A percentile compares a stretch with the other conserved stretches of the same genome.
These are phyloP conservation scores for Solen grandis DNA, from an alignment of 1,140 invertebrate genomes.

Conservation along the genomic window DNA sequence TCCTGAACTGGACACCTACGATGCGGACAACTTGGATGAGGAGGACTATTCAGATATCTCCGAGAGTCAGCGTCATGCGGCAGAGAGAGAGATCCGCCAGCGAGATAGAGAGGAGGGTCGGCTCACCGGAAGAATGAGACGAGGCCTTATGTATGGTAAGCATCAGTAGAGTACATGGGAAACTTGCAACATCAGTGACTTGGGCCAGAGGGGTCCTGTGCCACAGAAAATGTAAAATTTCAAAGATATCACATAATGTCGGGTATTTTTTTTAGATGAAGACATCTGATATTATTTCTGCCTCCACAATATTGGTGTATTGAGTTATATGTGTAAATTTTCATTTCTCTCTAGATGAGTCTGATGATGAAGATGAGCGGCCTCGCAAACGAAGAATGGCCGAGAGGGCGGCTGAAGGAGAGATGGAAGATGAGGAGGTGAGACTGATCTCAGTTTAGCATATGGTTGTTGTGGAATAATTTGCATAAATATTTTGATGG, in stretches of 20 bases:
- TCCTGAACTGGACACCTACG: constrained; percentile 96
- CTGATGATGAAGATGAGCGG: constrained; percentile 86
- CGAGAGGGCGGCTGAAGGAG: constrained; percentile 92
- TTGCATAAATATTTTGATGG: not conserved
- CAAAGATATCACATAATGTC: too few species aligned
- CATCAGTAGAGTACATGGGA: not conserved
- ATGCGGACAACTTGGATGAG: constrained; percentile 90
- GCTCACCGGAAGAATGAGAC: constrained; percentile 86
- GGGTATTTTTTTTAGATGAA: too few species aligned
- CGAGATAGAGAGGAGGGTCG: constrained; percentile 93
- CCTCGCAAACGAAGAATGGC: constrained; percentile 89
- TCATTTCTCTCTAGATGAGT: too few species aligned
- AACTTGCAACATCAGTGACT: not conserved
- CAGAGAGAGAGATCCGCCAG: constrained; percentile 92
- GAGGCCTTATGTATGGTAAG: constrained; percentile 83
- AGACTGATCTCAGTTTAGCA: not conserved
- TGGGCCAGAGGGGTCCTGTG: not conserved
- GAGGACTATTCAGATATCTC: constrained; percentile 91
- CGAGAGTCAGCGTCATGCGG: constrained; percentile 90
- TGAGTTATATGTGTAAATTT: too few species aligned
- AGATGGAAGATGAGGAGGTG: constrained; percentile 86
- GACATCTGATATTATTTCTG: too few species aligned
- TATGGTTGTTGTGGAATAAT: not conserved
- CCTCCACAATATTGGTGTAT: too few species aligned
- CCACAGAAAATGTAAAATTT: not conserved